A percentile compares a stretch with the other conserved stretches of the same genome.
Conservation (phyloP, 2,113 vertebrate species). For the Mandrillus leucophaeus region DNA sequence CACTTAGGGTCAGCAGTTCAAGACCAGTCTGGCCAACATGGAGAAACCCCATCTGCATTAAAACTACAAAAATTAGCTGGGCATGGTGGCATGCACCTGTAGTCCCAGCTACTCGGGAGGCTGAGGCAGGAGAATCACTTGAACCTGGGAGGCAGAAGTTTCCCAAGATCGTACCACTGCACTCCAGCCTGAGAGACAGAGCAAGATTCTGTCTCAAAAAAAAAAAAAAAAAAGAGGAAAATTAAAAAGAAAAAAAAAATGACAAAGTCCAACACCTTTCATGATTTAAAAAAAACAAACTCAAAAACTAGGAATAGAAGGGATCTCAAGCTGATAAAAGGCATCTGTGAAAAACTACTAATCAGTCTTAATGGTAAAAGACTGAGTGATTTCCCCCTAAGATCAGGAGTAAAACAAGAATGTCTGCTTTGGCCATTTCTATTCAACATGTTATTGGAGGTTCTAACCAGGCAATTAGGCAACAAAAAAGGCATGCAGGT, state of each 20-base stretch:
- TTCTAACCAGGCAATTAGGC: not conserved
- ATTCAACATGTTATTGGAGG: not conserved
- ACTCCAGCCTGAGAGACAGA: too few relatives aligned
- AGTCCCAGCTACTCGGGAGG: too few relatives aligned
- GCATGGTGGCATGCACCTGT: too few relatives aligned
- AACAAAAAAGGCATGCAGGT: not conserved
- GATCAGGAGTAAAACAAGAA: not conserved
- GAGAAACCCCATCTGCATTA: too few relatives aligned
- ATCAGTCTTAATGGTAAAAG: not conserved
- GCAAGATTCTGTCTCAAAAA: too few relatives aligned
- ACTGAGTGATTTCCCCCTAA: not conserved
- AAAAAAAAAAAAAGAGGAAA: not conserved
- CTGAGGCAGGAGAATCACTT: too few relatives aligned
- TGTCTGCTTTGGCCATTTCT: not conserved
- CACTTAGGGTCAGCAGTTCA: not conserved
- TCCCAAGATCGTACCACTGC: rapidly evolving
- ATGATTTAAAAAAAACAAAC: not conserved
- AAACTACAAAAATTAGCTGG: too few relatives aligned
- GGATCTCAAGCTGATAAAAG: not conserved
- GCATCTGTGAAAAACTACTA: not conserved
- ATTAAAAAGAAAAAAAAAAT: too few relatives aligned
- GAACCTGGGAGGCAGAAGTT: too few relatives aligned
- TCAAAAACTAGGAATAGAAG: not conserved
- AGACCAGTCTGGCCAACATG: too few relatives aligned
- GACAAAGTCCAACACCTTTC: too few relatives aligned